phyloP scores from a whole-genome alignment of 2,797 vertebrate genomes.

The Graptemys geographica region DNA sequence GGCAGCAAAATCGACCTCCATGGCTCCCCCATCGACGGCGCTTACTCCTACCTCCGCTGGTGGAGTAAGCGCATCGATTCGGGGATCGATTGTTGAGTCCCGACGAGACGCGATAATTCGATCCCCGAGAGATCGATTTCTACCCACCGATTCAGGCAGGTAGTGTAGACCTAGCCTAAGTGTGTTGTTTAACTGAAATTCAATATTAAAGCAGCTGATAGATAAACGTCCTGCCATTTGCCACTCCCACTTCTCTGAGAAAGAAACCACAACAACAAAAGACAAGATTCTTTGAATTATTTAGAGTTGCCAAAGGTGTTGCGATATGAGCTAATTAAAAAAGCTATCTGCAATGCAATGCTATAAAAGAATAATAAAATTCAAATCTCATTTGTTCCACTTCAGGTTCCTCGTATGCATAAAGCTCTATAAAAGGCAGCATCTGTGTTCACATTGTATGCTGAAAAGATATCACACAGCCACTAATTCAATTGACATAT shows the following conservation, averaged over 20 bases:
- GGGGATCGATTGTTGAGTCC: too few relatives aligned
- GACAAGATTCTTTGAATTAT: constrained; percentile 56
- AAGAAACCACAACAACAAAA: not conserved
- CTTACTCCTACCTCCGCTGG: too few relatives aligned
- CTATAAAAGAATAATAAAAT: constrained; percentile 82
- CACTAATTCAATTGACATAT: constrained; percentile 75
- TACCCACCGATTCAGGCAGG: too few relatives aligned
- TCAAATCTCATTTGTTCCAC: constrained; percentile 82
- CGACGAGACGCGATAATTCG: too few relatives aligned
- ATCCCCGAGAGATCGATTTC: too few relatives aligned
- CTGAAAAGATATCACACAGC: constrained; percentile 61
- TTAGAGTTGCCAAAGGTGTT: constrained; percentile 78
- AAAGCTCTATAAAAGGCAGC: constrained; percentile 70
- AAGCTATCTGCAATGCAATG: constrained; percentile 59
- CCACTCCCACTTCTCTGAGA: not conserved
- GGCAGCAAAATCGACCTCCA: too few relatives aligned
- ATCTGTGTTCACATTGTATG: constrained; percentile 61
- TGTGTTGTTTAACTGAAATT: not conserved
- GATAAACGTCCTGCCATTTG: not conserved
- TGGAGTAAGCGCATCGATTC: too few relatives aligned
- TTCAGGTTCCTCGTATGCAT: constrained; percentile 68
- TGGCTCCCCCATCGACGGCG: too few relatives aligned
- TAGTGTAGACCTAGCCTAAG: not conserved
- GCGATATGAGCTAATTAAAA: constrained; percentile 77
- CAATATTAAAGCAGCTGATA: not conserved